phyloP scores from a whole-genome alignment of 1,140 invertebrate genomes.

The Dolichoris vasculosae region DNA sequence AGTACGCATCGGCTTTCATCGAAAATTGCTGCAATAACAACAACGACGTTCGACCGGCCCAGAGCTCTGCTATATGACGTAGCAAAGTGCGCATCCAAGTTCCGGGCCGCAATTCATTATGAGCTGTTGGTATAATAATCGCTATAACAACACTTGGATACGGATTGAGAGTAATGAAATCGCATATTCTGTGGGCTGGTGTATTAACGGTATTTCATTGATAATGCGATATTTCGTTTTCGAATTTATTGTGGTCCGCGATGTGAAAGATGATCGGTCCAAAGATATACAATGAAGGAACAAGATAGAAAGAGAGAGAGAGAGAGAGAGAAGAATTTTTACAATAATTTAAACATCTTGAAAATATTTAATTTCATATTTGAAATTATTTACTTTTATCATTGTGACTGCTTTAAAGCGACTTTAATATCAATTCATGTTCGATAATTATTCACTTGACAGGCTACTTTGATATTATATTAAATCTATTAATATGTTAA shows the following conservation, averaged over 20 bases:
- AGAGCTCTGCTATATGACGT: neutral
- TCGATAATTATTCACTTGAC: no score
- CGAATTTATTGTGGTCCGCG: neutral
- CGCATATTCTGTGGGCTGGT: slow-evolving; percentile 2
- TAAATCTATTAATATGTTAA: no score
- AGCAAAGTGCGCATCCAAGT: neutral
- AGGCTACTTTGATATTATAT: no score
- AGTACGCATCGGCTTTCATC: neutral
- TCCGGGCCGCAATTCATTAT: slow-evolving; percentile 28
- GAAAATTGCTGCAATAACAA: slow-evolving; percentile 43
- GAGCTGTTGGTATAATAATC: slow-evolving; percentile 32
- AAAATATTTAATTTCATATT: no score
- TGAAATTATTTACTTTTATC: no score
- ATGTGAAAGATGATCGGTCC: no score
- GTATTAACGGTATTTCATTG: slow-evolving; percentile 40
- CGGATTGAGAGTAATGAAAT: slow-evolving; percentile 45
- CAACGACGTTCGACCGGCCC: neutral
- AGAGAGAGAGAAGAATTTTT: no score
- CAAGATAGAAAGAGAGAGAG: no score
- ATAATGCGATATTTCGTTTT: slow-evolving; percentile 11
- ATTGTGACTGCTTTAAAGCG: no score
- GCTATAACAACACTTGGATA: slow-evolving; percentile 24
- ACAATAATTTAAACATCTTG: no score
- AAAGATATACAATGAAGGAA: no score
- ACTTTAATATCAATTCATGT: no score